A percentile compares a stretch with the other conserved stretches of the same genome.
phyloP scores from a whole-genome alignment of 2,797 vertebrate species.

The Epinephelus awoara region DNA sequence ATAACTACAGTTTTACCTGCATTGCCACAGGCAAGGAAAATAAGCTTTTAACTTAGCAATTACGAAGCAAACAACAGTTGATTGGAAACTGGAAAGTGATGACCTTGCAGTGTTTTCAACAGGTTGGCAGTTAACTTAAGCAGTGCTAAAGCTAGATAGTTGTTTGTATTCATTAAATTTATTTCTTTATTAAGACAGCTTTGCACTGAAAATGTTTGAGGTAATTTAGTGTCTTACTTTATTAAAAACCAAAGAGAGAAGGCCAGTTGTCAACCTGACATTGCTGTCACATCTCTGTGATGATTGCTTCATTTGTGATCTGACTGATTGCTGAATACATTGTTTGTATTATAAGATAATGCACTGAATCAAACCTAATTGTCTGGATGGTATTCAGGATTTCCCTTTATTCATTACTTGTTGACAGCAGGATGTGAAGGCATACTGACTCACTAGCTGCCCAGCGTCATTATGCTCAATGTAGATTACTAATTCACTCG shows the following conservation, averaged over 20 bases:
- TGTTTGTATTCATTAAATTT: not conserved
- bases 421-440: conserved; percentile 6
- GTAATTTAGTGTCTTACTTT: not conserved
- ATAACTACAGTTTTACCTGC: conserved; percentile 7
- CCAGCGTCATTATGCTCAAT: not conserved
- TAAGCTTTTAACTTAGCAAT: not conserved
- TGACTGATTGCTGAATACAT: not conserved
- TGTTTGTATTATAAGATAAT: not conserved
- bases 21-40: not conserved
- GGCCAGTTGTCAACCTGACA: not conserved
- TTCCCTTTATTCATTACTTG: not conserved
- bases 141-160: not conserved
- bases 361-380: not conserved
- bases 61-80: not conserved
- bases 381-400: not conserved
- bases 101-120: not conserved
- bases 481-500: conserved; percentile 11
- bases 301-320: not conserved
- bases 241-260: not conserved
- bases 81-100: not conserved
- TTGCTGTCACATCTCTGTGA: not conserved
- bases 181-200: not conserved
- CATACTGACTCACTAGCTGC: conserved; percentile 9
- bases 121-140: not conserved
- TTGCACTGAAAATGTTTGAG: not conserved